Evolutionary conservation across 2,113 vertebrate species (phyloP).

Genomic region (Tyrannus savana): DNA sequence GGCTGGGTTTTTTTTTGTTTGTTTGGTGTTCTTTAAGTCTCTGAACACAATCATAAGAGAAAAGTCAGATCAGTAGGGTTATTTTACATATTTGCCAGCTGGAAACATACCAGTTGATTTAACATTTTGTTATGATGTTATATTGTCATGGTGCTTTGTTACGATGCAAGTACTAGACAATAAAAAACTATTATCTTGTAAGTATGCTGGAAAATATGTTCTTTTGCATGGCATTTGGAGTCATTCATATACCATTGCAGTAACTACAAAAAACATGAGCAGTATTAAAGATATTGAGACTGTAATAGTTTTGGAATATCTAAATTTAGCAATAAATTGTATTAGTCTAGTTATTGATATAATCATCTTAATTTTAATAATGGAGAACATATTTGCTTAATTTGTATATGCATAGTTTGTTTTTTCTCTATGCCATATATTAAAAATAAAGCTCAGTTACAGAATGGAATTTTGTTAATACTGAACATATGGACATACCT

Average conservation of each 20-base stretch:
- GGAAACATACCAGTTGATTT: neutral
- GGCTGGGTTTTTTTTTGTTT: too few species aligned
- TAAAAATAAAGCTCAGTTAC: neutral
- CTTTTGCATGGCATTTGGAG: neutral
- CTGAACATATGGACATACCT: constrained; percentile 18
- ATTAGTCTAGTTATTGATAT: neutral
- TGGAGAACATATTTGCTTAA: neutral
- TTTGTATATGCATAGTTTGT: constrained; percentile 1
- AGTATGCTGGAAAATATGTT: neutral
- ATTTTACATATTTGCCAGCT: neutral
- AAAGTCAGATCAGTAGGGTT: neutral
- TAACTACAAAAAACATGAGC: neutral
- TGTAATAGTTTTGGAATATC: neutral
- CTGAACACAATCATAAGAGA: neutral
- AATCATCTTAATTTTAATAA: neutral
- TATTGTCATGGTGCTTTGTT: too few species aligned
- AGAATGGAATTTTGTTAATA: constrained; percentile 43
- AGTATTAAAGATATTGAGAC: neutral
- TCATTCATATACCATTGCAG: neutral
- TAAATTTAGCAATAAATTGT: neutral
- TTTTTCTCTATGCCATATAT: neutral
- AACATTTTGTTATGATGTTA: neutral
- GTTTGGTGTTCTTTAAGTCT: neutral
- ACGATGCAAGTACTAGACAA: neutral
- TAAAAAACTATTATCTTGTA: neutral